These are phyloP conservation scores for Furcifer pardalis DNA, from an alignment of 2,797 vertebrate species.

Conservation along the genomic window DNA sequence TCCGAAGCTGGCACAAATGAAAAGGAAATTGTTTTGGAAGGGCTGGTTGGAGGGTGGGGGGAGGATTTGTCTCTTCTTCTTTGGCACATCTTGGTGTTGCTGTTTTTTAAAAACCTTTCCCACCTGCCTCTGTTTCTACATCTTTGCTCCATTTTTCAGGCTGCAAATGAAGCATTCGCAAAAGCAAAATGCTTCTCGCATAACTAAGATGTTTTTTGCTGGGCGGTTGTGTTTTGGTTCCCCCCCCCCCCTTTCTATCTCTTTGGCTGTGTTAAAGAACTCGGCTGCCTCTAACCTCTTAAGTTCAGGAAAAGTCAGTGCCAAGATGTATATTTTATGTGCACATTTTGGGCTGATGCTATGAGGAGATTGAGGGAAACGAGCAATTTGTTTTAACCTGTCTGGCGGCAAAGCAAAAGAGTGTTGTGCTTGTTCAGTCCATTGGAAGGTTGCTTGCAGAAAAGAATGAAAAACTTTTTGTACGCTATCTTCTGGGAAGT, in stretches of 20 bases:
- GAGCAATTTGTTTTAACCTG: constrained; percentile 62
- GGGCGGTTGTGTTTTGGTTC: neutral
- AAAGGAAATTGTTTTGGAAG: constrained; percentile 63
- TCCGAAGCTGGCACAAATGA: constrained; percentile 65
- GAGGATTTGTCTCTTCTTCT: constrained; percentile 58
- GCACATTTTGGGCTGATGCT: neutral
- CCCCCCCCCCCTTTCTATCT: neutral
- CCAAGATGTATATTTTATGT: constrained; percentile 44
- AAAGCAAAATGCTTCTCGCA: constrained; percentile 39
- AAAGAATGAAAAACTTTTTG: constrained; percentile 42
- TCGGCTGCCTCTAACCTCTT: constrained; percentile 46
- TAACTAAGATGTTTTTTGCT: constrained; percentile 29
- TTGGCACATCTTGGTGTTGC: constrained; percentile 64
- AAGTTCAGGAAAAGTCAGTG: constrained; percentile 56
- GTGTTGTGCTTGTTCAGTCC: neutral
- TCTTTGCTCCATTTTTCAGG: constrained; percentile 28
- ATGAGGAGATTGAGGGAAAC: constrained; percentile 7
- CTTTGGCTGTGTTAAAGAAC: constrained; percentile 42
- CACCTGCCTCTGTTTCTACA: constrained; percentile 24
- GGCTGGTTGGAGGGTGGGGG: constrained; percentile 26
- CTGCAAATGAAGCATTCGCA: constrained; percentile 38
- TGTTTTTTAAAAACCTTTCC: constrained; percentile 38
- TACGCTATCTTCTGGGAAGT: constrained; percentile 1
- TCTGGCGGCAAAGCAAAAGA: constrained; percentile 21
- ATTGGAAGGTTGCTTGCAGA: neutral